phyloP scores from a whole-genome alignment of 2,888 invertebrate species.

The Argynnis bischoffii region DNA sequence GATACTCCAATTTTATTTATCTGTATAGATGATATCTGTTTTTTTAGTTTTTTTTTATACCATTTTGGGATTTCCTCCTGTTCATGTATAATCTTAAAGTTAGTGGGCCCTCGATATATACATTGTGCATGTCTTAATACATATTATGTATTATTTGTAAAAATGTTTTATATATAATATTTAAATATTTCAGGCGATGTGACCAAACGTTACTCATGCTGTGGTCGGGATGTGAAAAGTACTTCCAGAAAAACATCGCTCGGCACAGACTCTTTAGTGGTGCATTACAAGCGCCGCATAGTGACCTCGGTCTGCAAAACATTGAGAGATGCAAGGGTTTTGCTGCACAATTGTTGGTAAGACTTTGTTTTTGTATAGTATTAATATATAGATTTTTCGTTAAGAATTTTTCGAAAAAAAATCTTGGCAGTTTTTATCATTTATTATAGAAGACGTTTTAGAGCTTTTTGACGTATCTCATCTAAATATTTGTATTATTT shows the following conservation, averaged over 20 bases:
- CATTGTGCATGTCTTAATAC: background rate
- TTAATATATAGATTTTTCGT: background rate
- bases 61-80: too few species aligned
- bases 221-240: conserved; percentile 89
- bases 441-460: too few species aligned
- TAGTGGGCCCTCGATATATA: background rate
- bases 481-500: conserved; percentile 48
- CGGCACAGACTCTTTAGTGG: conserved; percentile 84
- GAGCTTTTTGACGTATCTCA: background rate
- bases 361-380: conserved; percentile 1
- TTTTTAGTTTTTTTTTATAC: too few species aligned
- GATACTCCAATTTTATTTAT: too few species aligned
- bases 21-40: too few species aligned
- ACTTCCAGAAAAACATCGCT: conserved; percentile 88
- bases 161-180: background rate
- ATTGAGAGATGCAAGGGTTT: conserved; percentile 94
- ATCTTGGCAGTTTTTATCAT: too few species aligned
- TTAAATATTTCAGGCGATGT: conserved; percentile 60
- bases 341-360: conserved; percentile 88
- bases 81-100: too few species aligned
- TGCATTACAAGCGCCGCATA: conserved; percentile 85
- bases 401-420: too few species aligned
- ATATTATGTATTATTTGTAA: background rate
- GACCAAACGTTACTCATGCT: conserved; percentile 79
- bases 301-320: conserved; percentile 90